Evolutionary conservation across 2,797 vertebrate genomes (phyloP).

Genomic region (Pelochelys cantorii): DNA sequence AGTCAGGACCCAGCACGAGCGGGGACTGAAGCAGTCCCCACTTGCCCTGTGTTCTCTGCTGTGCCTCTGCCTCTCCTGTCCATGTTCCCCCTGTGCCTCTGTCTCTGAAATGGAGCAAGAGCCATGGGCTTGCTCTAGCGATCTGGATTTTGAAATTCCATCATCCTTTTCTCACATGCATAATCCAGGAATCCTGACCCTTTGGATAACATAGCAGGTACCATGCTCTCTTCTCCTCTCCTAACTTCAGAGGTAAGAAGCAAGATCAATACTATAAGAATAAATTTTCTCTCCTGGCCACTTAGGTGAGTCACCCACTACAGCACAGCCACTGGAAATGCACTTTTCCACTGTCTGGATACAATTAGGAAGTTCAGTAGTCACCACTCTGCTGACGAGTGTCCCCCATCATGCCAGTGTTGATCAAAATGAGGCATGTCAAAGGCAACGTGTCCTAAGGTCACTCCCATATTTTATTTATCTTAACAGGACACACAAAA

Average conservation of each 20-base stretch:
- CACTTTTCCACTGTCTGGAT: background rate
- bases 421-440: background rate
- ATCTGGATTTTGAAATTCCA: slow-evolving; percentile 14
- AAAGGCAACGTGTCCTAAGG: slow-evolving; percentile 17
- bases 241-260: background rate
- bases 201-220: background rate
- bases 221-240: background rate
- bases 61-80: too few species aligned
- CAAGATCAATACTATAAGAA: slow-evolving; percentile 1
- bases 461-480: background rate
- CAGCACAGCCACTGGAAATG: background rate
- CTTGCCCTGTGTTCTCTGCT: too few species aligned
- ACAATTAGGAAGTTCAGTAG: background rate
- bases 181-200: background rate
- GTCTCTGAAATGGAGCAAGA: too few species aligned
- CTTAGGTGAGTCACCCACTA: background rate
- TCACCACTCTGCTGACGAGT: background rate
- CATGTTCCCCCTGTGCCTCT: too few species aligned
- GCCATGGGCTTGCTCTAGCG: background rate
- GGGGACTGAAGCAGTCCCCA: too few species aligned
- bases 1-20: too few species aligned
- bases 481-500: slow-evolving; percentile 13
- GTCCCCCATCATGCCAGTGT: background rate
- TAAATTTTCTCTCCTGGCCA: background rate
- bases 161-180: slow-evolving; percentile 3